Evolutionary conservation across 2,113 vertebrate species (phyloP).

Genomic region (Trochalopteron elliotii): DNA sequence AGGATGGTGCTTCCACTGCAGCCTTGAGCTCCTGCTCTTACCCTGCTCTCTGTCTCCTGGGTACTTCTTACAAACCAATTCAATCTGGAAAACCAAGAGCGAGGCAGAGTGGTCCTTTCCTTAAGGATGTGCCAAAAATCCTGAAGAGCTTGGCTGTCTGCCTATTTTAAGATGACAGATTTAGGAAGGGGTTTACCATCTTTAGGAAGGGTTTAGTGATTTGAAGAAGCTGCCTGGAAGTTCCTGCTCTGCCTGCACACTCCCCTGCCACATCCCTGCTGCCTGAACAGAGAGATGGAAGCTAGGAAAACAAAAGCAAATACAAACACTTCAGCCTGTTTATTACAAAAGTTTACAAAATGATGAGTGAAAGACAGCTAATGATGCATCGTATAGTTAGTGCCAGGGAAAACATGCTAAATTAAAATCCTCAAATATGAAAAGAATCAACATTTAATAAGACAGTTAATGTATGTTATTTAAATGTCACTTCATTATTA

Average conservation of each 20-base stretch:
- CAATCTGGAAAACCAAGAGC: background rate
- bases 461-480: slow-evolving; percentile 54
- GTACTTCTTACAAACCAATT: background rate
- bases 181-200: background rate
- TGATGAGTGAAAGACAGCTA: slow-evolving; percentile 60
- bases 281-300: background rate
- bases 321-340: background rate
- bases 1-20: background rate
- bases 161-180: background rate
- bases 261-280: background rate
- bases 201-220: background rate
- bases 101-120: background rate
- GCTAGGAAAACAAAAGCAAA: background rate
- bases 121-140: background rate
- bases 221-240: background rate
- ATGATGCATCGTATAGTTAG: slow-evolving; percentile 38
- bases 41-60: background rate
- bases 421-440: slow-evolving; percentile 60
- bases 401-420: slow-evolving; percentile 36
- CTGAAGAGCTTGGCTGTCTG: background rate
- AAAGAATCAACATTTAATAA: slow-evolving; percentile 68
- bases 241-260: background rate
- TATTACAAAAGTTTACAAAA: slow-evolving; percentile 45
- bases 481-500: slow-evolving; percentile 62
- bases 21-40: background rate